These are phyloP conservation scores for Mystacornis crossleyi DNA, from an alignment of 2,113 vertebrate species.

Conservation along the genomic window DNA sequence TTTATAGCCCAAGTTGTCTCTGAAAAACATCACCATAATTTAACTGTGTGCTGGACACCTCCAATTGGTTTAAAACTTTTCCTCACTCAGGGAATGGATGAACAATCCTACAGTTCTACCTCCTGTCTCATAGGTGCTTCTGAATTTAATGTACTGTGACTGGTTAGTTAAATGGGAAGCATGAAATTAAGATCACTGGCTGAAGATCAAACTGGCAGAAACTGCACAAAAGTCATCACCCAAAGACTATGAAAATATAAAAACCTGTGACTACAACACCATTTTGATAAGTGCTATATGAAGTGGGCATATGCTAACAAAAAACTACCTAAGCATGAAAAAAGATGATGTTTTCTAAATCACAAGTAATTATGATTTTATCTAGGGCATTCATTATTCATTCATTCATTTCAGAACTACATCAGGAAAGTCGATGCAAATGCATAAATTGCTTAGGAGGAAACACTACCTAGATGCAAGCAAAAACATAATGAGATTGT, in stretches of 20 bases:
- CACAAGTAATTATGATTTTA: not conserved
- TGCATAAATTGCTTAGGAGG: not conserved
- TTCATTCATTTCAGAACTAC: not conserved
- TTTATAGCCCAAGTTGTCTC: not conserved
- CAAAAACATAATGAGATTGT: not conserved
- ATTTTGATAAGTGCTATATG: not conserved
- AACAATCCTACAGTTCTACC: not conserved
- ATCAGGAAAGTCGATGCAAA: not conserved
- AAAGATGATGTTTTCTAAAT: not conserved
- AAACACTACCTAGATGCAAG: not conserved
- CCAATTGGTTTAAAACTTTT: not conserved
- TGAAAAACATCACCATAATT: not conserved
- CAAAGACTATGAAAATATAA: not conserved
- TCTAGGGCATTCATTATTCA: not conserved
- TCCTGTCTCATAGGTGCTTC: not conserved
- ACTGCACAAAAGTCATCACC: not conserved
- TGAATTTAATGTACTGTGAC: not conserved
- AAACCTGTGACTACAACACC: not conserved
- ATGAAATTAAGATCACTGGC: not conserved
- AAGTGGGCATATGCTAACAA: not conserved
- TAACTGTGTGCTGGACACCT: not conserved
- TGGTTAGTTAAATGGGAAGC: not conserved
- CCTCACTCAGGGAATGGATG: not conserved
- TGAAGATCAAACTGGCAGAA: not conserved
- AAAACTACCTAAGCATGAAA: not conserved